Base-by-base conservation (phyloP, 2,888 invertebrate genomes). In the Phymatocera aterrima region DNA sequence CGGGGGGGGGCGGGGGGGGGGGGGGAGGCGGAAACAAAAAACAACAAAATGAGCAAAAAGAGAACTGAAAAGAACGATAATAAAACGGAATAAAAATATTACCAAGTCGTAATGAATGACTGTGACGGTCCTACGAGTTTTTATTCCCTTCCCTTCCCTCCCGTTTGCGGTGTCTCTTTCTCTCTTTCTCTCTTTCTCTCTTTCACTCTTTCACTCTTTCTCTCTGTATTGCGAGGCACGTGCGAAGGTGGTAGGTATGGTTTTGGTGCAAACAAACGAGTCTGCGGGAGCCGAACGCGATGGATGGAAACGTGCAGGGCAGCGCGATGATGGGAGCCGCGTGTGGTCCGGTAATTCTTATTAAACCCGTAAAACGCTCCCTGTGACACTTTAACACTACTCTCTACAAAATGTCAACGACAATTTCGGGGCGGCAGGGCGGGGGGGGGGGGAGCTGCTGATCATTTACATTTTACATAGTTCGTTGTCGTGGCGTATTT, bases 41-140 rank as follows among this genome's bases (percentile, higher is more conserved):
- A 85, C 6, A 60, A 60, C 12, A 15, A 31, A 60, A 60, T 31
- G 60, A 60, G 43, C 1, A 12, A 43, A 43, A 43, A 60, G 31
- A 12, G 83, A 83, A 85, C 83, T 82, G 83, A 85, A 82, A 83
- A 83, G 34, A 84, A 82, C 82, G 83, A 85, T 82, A 83, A 83
- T 83, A 83, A 84, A 83, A 28, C 84, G 82, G 83, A 83, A 82
- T 83, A 83, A 85, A 86, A 85, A 83, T 83, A 84, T 83, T 83
- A 82, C 85, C 82, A 83, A 83, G 83, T 85, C 80, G 85, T 85
- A 86, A 87, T 86, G 86, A 87, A 87, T 87, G 86, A 85, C 83
- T 81, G 78, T 72, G 74, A 68, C 54, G 77, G 24, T 28, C 61
- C 8, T 37, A 15, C 12, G 51, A 15, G 15, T 51, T 51, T 43